Percentiles rank a stretch among this genome's conserved stretches.
Conservation (phyloP, 2,888 invertebrate species). For the Plagodis pulveraria region DNA sequence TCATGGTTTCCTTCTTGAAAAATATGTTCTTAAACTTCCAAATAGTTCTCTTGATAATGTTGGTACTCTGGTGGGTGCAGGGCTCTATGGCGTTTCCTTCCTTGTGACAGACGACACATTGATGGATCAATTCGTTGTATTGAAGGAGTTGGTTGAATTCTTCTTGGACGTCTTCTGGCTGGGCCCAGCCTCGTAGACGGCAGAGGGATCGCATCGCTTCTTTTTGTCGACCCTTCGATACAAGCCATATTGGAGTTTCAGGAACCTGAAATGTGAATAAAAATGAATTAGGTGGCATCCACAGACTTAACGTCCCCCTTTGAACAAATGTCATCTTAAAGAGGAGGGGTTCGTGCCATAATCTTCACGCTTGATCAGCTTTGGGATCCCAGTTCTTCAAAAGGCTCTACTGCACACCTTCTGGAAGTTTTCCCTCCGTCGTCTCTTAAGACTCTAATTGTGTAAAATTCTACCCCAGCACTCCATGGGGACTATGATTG, state of each 20-base stretch:
- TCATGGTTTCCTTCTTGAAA: constrained; percentile 78
- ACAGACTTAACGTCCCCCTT: no score
- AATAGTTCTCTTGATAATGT: constrained; percentile 52
- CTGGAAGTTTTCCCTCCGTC: no score
- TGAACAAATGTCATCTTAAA: no score
- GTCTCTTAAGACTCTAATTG: no score
- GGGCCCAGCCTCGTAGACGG: constrained; percentile 83
- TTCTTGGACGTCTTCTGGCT: constrained; percentile 77
- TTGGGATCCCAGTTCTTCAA: no score
- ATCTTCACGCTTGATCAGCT: no score
- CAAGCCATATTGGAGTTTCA: constrained; percentile 86
- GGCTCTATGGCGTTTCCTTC: constrained; percentile 50
- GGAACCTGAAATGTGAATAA: constrained; percentile 71
- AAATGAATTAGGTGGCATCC: no score
- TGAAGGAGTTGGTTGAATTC: constrained; percentile 77
- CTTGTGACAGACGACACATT: constrained; percentile 66
- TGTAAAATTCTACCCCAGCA: no score
- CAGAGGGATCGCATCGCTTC: constrained; percentile 83
- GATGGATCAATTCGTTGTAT: constrained; percentile 67
- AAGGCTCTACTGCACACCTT: no score
- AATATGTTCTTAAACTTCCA: constrained; percentile 67
- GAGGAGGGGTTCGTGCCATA: no score
- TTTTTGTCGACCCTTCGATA: constrained; percentile 81
- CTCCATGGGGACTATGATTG: no score
- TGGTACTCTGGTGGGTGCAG: constrained; percentile 59